Conservation (phyloP, 2,113 vertebrate species). For the Cheirogaleus medius region DNA sequence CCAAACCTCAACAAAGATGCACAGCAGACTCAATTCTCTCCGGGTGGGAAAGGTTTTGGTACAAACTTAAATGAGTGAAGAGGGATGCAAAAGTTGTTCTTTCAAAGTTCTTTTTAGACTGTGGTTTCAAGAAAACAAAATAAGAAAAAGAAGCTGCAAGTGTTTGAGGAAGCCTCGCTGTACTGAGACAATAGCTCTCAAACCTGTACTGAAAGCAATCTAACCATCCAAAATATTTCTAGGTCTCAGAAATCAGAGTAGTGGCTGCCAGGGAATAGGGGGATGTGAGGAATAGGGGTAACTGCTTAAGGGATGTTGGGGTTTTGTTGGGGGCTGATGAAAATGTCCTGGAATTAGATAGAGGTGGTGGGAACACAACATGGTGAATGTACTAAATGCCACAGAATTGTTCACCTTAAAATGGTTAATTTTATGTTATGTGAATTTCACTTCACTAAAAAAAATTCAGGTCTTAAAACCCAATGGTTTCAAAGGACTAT, state of each 20-base stretch:
- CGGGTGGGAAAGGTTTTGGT: background rate
- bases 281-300: background rate
- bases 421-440: background rate
- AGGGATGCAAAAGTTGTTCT: background rate
- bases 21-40: background rate
- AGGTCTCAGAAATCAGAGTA: background rate
- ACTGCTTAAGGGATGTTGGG: background rate
- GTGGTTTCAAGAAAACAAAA: background rate
- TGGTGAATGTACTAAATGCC: background rate
- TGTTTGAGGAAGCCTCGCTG: background rate
- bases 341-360: background rate
- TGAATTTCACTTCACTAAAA: background rate
- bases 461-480: background rate
- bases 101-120: background rate
- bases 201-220: background rate
- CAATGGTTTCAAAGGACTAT: background rate
- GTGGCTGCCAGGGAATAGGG: background rate
- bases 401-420: background rate
- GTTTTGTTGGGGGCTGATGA: background rate
- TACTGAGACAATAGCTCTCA: background rate
- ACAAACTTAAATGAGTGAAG: background rate
- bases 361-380: accelerated
- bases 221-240: background rate
- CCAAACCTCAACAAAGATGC: background rate
- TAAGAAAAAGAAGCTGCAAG: background rate